A percentile compares a stretch with the other conserved stretches of the same genome.
These are phyloP conservation scores for Tokudaia tokunoshimensis DNA, from an alignment of 2,797 vertebrate genomes.

Conservation along the genomic window DNA sequence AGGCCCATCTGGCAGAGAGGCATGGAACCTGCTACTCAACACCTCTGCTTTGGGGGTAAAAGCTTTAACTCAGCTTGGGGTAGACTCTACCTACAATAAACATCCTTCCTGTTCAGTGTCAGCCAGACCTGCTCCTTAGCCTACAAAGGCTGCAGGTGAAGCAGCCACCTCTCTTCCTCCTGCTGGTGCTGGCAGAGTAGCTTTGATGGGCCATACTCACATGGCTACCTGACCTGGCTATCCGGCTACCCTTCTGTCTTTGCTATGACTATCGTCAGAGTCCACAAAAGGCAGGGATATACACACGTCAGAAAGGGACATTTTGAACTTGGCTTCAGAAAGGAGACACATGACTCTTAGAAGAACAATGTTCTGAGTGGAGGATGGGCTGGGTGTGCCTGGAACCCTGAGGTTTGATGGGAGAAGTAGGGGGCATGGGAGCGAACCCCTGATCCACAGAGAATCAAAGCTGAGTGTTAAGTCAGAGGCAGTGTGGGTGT, in stretches of 20 bases:
- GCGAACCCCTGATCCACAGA: not conserved
- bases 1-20: not conserved
- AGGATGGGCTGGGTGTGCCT: not conserved
- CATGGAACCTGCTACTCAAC: too few species aligned
- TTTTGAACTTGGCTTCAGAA: not conserved
- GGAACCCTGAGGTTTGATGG: not conserved
- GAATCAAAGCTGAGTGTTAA: not conserved
- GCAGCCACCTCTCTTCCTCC: not conserved
- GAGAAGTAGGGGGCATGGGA: too few species aligned
- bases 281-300: not conserved
- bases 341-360: not conserved
- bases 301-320: not conserved
- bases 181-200: not conserved
- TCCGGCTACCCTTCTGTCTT: not conserved
- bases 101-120: not conserved
- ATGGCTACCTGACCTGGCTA: not conserved
- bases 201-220: not conserved
- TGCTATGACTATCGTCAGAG: not conserved
- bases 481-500: not conserved
- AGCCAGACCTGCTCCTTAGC: not conserved
- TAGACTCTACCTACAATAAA: too few species aligned
- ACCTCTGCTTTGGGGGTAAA: not conserved
- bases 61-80: not conserved
- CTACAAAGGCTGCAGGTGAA: not conserved
- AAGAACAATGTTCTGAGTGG: not conserved